phyloP scores from a whole-genome alignment of 2,113 vertebrate genomes.

The Xenopus tropicalis region UCB_Xtro_10.0 CM004452.2:50260001-50260500 shows the following conservation, averaged over 20 bases:
- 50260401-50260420: slow-evolving; percentile 60
- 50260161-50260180: too few species aligned
- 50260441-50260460: slow-evolving; percentile 68
- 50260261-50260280: too few species aligned
- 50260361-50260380: slow-evolving; percentile 58
- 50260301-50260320: too few species aligned
- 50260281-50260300: too few species aligned
- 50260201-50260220: too few species aligned
- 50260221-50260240: too few species aligned
- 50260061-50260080: slow-evolving; percentile 80
- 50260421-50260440: slow-evolving; percentile 77
- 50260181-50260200: too few species aligned
- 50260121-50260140: neutral
- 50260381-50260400: slow-evolving; percentile 77
- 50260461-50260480: slow-evolving; percentile 66
- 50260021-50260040: slow-evolving; percentile 82
- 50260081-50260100: slow-evolving; percentile 59
- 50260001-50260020: slow-evolving; percentile 75
- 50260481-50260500: too few species aligned
- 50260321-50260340: too few species aligned
- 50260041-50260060: slow-evolving; percentile 81
- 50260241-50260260: too few species aligned
- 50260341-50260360: neutral
- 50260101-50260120: neutral
- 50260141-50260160: neutral